These are phyloP conservation scores for Drosophila paramelanica DNA, from an alignment of 2,888 invertebrate species.

Conservation along the genomic window DNA sequence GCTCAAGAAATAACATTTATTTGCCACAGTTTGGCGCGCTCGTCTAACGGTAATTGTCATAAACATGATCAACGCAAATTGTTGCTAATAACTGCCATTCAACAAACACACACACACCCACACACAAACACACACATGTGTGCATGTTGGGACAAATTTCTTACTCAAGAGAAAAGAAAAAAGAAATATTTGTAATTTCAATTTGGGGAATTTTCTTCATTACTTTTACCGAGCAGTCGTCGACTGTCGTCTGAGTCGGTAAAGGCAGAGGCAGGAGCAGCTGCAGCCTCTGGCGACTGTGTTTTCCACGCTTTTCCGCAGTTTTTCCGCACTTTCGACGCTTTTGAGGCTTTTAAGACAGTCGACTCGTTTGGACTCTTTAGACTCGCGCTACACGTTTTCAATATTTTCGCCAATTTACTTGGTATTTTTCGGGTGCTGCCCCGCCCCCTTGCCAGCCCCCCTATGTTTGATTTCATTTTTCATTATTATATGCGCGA, in stretches of 20 bases:
- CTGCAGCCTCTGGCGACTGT: constrained; percentile 44
- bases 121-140: not conserved
- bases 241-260: constrained; percentile 14
- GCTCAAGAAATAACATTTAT: constrained; percentile 62
- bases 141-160: constrained; percentile 27
- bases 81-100: constrained; percentile 73
- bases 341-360: constrained; percentile 34
- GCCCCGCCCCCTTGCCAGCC: not conserved
- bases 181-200: constrained; percentile 73
- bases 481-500: constrained; percentile 79
- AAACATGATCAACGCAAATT: constrained; percentile 75
- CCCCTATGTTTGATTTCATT: constrained; percentile 53
- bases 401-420: constrained; percentile 78
- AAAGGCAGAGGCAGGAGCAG: constrained; percentile 6
- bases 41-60: constrained; percentile 73
- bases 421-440: constrained; percentile 47
- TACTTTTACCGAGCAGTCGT: constrained; percentile 48
- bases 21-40: constrained; percentile 61
- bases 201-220: constrained; percentile 76
- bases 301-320: constrained; percentile 23
- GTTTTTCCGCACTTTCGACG: constrained; percentile 16
- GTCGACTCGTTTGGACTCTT: constrained; percentile 25
- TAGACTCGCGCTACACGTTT: constrained; percentile 46
- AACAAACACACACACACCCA: constrained; percentile 17
- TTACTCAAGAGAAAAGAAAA: constrained; percentile 21